A percentile compares a stretch with the other conserved stretches of the same genome.
Conservation (phyloP, 2,888 invertebrate species). For the Drosophila yooni region DNA sequence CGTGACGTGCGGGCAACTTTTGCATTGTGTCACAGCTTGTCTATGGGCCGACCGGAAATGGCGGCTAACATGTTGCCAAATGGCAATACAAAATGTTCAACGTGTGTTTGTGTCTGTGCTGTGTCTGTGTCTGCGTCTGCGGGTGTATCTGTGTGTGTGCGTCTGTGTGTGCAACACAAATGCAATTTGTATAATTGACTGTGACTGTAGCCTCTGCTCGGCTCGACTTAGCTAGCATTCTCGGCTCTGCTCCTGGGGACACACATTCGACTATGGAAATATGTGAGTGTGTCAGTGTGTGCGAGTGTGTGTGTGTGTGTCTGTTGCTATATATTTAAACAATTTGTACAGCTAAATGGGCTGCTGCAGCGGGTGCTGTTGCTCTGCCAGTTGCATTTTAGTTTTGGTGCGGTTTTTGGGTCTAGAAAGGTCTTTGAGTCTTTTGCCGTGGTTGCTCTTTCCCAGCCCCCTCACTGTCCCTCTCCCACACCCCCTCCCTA, state of each 20-base stretch:
- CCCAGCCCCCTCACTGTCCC: neutral
- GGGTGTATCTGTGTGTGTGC: neutral
- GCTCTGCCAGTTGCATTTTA: constrained; percentile 51
- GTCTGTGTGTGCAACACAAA: constrained; percentile 51
- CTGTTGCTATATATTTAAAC: constrained; percentile 66
- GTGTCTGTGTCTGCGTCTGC: constrained; percentile 7
- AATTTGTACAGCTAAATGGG: constrained; percentile 57
- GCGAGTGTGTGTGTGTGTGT: constrained; percentile 1
- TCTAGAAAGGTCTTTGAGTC: constrained; percentile 23
- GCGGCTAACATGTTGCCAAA: constrained; percentile 66
- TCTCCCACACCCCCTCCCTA: neutral
- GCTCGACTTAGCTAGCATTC: constrained; percentile 12
- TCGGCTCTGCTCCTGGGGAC: constrained; percentile 20
- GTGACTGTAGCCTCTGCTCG: constrained; percentile 63
- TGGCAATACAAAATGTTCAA: constrained; percentile 47
- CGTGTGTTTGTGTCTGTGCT: neutral
- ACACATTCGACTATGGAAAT: constrained; percentile 55
- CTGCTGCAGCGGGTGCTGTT: constrained; percentile 15
- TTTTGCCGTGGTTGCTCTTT: constrained; percentile 23
- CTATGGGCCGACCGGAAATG: constrained; percentile 47
- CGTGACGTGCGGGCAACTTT: constrained; percentile 35
- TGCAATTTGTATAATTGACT: constrained; percentile 81
- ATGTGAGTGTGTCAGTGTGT: constrained; percentile 13
- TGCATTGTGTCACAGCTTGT: constrained; percentile 35
- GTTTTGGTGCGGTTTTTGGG: constrained; percentile 64